Evolutionary conservation across 1,140 invertebrate genomes (phyloP), one percentile per base, ranked within the genome.

Genomic region (Phocides pigmalion): DNA sequence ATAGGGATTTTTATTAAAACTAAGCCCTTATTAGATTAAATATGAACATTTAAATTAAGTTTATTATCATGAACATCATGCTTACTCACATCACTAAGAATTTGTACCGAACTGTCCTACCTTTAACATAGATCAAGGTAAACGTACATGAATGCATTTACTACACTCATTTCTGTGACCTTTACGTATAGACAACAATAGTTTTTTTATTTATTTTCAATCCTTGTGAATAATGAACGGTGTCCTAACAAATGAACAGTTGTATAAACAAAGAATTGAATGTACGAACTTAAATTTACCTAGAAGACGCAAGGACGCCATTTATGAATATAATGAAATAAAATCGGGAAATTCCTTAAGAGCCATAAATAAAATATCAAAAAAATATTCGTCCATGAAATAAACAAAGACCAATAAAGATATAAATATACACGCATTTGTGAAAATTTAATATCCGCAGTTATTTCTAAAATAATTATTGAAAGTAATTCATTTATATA

Each of bases 151-250:
- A 79, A 82, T 73, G 72, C 70, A 82, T 82, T 88, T 74, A 79
- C 75, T 77, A 77, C 68, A 42, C 35, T 66, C 76, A 68, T 79
- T 70, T 69, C 61, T 15, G 39, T 71, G 82, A 83, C 85, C 85
- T 87, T 79, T 82, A 67, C 5, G 54, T 81, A 72, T 76, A 74
- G 77, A 85, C 73, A 82, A 71, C 85, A 75, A 87, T 85, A 81
- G 78, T 82, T 72, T 83, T 81, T 79, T 81, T 79, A n/a, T 74
- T 81, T 74, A 79, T 82, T 74, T 59, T 70, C 81, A 82, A 88
- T 88, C 87, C 85, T 88, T 88, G 84, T 84, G 75, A 72, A 90
- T 86, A 86, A 88, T 86, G 74, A 80, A 82, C 66, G 73, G 74
- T 78, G 85, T 88, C 81, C 84, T 89, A 82, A 65, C 65, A 62